Conservation (phyloP, 2,113 vertebrate species). For the Otocyon megalotis region DNA sequence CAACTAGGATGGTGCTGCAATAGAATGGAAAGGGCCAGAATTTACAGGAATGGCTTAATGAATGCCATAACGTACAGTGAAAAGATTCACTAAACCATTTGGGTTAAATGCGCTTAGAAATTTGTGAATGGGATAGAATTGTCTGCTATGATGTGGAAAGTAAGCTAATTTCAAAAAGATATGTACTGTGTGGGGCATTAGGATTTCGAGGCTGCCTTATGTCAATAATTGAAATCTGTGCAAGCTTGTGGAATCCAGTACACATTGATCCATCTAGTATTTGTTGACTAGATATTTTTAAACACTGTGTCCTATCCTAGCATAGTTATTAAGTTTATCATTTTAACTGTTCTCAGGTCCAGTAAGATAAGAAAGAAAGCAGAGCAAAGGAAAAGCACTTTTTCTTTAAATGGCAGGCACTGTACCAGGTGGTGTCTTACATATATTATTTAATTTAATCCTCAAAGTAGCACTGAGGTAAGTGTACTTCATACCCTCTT, state of each 20-base stretch:
- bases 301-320: not conserved
- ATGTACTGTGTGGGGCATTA: not conserved
- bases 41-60: not conserved
- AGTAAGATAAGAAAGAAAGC: conserved; percentile 48
- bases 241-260: not conserved
- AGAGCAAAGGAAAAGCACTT: conserved; percentile 2
- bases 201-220: not conserved
- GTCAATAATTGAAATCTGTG: not conserved
- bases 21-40: not conserved
- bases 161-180: not conserved
- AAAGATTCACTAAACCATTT: not conserved
- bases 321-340: not conserved
- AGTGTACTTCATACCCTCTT: not conserved
- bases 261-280: not conserved
- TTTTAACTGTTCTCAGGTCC: conserved; percentile 34
- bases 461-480: conserved; percentile 8
- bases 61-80: not conserved
- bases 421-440: not conserved
- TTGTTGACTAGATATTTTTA: not conserved
- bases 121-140: not conserved
- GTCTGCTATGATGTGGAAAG: not conserved
- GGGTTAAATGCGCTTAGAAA: not conserved
- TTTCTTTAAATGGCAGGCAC: not conserved
- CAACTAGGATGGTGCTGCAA: not conserved
- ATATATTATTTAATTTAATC: conserved; percentile 2